Percentiles rank a stretch among this genome's conserved stretches.
These are phyloP conservation scores for Strongylocentrotus purpuratus DNA, from an alignment of 35 echinoderm and acorn worm species.

Conservation along the genomic window DNA sequence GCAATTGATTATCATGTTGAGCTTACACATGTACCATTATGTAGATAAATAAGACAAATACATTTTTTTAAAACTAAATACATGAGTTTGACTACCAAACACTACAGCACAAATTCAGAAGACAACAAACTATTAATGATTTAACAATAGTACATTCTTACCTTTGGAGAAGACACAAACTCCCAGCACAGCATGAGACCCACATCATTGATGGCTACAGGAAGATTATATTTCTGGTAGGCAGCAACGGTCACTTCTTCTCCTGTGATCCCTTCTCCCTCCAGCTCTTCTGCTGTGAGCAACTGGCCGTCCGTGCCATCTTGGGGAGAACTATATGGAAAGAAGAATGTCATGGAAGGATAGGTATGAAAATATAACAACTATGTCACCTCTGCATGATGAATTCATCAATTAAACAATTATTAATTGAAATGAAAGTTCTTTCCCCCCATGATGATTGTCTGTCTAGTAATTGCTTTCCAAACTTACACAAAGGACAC, in stretches of 20 bases:
- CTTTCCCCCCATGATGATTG: no score
- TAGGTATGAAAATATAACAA: background rate
- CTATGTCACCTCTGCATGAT: background rate
- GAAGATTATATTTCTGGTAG: slow-evolving; percentile 64
- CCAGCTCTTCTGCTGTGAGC: slow-evolving; percentile 45
- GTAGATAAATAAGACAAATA: no score
- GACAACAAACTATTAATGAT: no score
- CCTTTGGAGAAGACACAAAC: slow-evolving; percentile 93
- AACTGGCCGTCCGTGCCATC: background rate
- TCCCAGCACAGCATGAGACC: slow-evolving; percentile 93
- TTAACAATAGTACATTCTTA: background rate
- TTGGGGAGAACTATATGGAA: background rate
- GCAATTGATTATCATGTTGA: no score
- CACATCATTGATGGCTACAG: slow-evolving; percentile 72
- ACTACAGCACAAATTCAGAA: no score
- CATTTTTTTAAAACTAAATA: no score
- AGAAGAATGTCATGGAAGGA: background rate
- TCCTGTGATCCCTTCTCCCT: slow-evolving; percentile 17
- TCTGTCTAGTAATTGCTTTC: no score
- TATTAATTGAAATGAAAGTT: background rate
- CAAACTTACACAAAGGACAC: no score
- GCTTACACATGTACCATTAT: no score
- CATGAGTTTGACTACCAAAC: no score
- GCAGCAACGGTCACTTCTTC: slow-evolving; percentile 65
- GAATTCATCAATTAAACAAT: background rate